Conservation (phyloP, 2,113 vertebrate species). For the Pyrgilauda ruficollis region DNA sequence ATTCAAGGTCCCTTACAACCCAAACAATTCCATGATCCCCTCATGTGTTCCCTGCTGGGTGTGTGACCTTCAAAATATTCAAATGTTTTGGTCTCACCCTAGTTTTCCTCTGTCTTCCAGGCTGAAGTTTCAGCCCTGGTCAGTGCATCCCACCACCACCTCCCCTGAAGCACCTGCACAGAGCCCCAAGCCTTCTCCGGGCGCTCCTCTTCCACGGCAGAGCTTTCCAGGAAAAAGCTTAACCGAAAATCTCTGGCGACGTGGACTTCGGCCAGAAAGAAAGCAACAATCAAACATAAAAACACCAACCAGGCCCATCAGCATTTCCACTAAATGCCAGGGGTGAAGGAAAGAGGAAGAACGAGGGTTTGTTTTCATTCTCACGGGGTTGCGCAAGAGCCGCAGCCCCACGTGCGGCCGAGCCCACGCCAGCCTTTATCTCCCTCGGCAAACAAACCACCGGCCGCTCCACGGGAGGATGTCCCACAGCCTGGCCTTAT, state of each 20-base stretch:
- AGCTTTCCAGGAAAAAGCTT: background rate
- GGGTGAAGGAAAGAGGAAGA: background rate
- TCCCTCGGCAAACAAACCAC: background rate
- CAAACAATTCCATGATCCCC: background rate
- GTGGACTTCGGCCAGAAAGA: background rate
- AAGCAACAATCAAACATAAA: background rate
- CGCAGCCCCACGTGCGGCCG: background rate
- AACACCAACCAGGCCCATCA: background rate
- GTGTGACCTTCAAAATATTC: background rate
- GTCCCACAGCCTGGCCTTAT: background rate
- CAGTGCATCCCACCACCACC: fast-evolving
- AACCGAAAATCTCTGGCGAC: fast-evolving
- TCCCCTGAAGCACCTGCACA: background rate
- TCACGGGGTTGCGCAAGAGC: background rate
- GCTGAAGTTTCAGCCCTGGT: background rate
- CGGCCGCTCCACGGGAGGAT: background rate
- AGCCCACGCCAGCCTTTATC: background rate
- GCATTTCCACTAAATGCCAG: background rate
- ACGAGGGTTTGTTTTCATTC: background rate
- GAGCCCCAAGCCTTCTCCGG: background rate
- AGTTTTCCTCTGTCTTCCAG: background rate
- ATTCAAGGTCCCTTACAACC: background rate
- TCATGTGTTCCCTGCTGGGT: fast-evolving
- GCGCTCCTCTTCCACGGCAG: background rate
- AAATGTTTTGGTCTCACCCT: background rate